These are phyloP conservation scores for Brachypterus glaber DNA, from an alignment of 2,888 invertebrate genomes.

Conservation along the genomic window DNA sequence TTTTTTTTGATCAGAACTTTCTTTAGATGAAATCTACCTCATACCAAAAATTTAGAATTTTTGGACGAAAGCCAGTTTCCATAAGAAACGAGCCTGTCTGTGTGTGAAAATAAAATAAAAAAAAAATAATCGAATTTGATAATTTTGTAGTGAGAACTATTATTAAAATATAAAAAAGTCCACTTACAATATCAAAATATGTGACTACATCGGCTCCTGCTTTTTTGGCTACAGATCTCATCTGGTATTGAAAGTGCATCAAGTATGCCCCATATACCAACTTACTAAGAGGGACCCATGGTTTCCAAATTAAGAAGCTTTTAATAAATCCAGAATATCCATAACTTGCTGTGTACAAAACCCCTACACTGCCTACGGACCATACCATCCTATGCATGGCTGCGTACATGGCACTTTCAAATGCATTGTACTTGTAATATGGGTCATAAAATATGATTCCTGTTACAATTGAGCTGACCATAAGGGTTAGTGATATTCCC, in stretches of 20 bases:
- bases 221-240: slow-evolving; percentile 43
- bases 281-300: slow-evolving; percentile 50
- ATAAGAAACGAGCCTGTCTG: no score
- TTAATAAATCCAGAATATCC: slow-evolving; percentile 38
- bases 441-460: slow-evolving; percentile 46
- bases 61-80: no score
- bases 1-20: no score
- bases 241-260: slow-evolving; percentile 46
- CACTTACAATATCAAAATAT: slow-evolving; percentile 37
- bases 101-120: not conserved
- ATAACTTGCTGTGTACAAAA: slow-evolving; percentile 46
- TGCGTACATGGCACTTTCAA: slow-evolving; percentile 49
- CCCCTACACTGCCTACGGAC: slow-evolving; percentile 43
- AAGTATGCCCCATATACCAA: slow-evolving; percentile 52
- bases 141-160: not conserved
- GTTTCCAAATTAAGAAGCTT: slow-evolving; percentile 47
- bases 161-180: not conserved
- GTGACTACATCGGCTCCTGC: slow-evolving; percentile 41
- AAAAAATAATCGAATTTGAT: no score
- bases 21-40: no score
- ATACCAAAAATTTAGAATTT: no score
- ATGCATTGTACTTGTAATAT: slow-evolving; percentile 40
- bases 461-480: slow-evolving; percentile 42
- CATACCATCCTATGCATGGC: slow-evolving; percentile 48
- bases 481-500: slow-evolving; percentile 38